Percentiles rank a stretch among this genome's conserved stretches.
phyloP scores from a whole-genome alignment of 2,888 invertebrate species.

The Frankliniella fusca region DNA sequence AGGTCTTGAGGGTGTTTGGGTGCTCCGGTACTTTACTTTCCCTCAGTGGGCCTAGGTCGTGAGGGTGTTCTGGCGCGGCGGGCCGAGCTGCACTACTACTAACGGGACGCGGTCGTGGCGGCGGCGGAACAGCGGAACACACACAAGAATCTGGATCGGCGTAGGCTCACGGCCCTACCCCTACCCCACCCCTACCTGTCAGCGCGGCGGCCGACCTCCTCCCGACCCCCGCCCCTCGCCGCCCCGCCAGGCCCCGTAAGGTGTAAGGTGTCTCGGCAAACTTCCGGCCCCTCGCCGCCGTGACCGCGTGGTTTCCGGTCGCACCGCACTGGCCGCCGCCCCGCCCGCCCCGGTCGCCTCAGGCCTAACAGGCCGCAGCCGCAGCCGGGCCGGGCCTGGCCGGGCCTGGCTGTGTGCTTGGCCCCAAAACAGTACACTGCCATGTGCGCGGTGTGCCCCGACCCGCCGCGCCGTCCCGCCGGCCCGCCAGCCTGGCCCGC shows the following conservation, averaged over 20 bases:
- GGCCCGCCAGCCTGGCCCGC: background rate
- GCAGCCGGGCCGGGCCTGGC: background rate
- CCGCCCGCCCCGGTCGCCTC: background rate
- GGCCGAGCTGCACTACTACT: too few relatives aligned
- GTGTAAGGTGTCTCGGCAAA: slow-evolving; percentile 21
- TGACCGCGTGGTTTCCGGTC: slow-evolving; percentile 6
- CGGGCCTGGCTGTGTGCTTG: background rate
- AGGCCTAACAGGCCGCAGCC: background rate
- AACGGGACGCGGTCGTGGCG: background rate
- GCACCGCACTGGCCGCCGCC: background rate
- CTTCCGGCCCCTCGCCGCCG: background rate
- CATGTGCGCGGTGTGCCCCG: background rate
- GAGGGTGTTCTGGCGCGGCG: too few relatives aligned
- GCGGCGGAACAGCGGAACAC: too few relatives aligned
- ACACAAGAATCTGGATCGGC: slow-evolving; percentile 3
- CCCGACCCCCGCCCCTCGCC: too few relatives aligned
- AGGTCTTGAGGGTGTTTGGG: too few relatives aligned
- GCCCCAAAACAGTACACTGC: background rate
- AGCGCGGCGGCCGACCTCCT: too few relatives aligned
- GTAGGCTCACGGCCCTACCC: background rate
- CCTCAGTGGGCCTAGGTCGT: too few relatives aligned
- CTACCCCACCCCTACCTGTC: too few relatives aligned
- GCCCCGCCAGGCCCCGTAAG: background rate
- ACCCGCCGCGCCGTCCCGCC: background rate
- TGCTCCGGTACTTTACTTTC: too few relatives aligned